phyloP scores from a whole-genome alignment of 1,140 invertebrate genomes.

The Aphelenchoides avenae region DNA sequence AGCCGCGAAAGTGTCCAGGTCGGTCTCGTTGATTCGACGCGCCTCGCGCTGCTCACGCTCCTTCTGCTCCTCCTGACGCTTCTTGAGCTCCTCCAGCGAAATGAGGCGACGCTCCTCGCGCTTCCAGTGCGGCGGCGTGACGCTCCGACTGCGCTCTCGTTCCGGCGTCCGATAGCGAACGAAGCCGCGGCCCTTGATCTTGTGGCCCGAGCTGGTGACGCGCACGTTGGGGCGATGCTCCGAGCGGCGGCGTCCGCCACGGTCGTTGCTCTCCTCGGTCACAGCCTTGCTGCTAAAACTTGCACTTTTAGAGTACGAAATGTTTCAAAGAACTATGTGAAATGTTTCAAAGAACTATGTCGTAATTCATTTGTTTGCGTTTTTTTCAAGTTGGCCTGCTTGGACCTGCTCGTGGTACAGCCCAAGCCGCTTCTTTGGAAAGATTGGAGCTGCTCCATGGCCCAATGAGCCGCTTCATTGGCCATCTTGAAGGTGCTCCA shows the following conservation, averaged over 20 bases:
- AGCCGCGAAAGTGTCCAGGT: slow-evolving; percentile 14
- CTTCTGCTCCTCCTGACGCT: slow-evolving; percentile 14
- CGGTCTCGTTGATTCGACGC: slow-evolving; percentile 1
- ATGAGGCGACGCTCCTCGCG: slow-evolving; percentile 27
- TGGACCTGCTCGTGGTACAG: too few relatives aligned
- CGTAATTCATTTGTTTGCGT: too few relatives aligned
- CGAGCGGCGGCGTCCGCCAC: neutral
- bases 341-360: too few relatives aligned
- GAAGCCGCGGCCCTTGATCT: slow-evolving; percentile 25
- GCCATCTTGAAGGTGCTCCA: too few relatives aligned
- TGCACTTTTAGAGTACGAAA: too few relatives aligned
- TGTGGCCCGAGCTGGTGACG: slow-evolving; percentile 1
- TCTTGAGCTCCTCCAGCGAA: slow-evolving; percentile 5
- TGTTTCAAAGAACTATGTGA: too few relatives aligned
- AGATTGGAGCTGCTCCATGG: too few relatives aligned
- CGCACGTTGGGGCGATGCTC: slow-evolving; percentile 8
- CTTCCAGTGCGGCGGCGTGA: slow-evolving; percentile 32
- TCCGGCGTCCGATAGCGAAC: slow-evolving; percentile 23
- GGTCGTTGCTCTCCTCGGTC: slow-evolving; percentile 9
- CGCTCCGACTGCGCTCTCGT: slow-evolving; percentile 18
- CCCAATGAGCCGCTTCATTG: too few relatives aligned
- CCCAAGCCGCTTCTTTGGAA: too few relatives aligned
- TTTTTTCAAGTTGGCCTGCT: too few relatives aligned
- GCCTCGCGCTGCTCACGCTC: slow-evolving; percentile 1
- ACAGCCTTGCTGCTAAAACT: too few relatives aligned